Conservation (phyloP, 2,888 invertebrate species). For the Phyllotreta striolata region DNA sequence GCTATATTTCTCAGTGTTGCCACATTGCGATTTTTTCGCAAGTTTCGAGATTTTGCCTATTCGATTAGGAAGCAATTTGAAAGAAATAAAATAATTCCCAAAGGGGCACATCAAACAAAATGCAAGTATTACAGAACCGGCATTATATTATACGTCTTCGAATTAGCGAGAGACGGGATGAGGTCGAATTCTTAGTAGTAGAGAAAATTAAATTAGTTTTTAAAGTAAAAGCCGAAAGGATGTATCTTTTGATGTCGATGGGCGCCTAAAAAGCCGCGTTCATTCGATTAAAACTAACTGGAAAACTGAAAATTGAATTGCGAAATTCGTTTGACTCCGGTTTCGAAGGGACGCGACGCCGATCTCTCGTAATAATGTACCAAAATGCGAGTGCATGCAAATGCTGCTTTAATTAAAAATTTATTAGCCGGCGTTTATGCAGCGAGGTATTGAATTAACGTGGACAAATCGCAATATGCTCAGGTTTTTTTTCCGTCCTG, state of each 20-base stretch:
- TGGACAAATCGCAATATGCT: too few relatives aligned
- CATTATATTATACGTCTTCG: neutral
- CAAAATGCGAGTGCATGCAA: slow-evolving; percentile 1
- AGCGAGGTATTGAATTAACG: too few relatives aligned
- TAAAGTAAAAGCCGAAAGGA: slow-evolving; percentile 10
- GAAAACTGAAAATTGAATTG: slow-evolving; percentile 3
- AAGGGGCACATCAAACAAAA: neutral
- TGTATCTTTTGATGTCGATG: slow-evolving; percentile 12
- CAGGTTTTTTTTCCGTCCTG: too few relatives aligned
- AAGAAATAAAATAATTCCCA: too few relatives aligned
- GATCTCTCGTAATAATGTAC: neutral
- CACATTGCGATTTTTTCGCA: too few relatives aligned
- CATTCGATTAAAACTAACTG: slow-evolving; percentile 8
- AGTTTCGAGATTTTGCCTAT: too few relatives aligned
- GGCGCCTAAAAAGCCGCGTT: slow-evolving; percentile 7
- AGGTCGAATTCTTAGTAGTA: slow-evolving; percentile 2
- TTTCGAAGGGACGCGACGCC: slow-evolving; percentile 2
- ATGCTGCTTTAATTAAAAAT: neutral
- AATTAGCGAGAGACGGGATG: neutral
- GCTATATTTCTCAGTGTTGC: too few relatives aligned
- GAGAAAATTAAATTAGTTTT: slow-evolving; percentile 7
- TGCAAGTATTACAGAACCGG: neutral
- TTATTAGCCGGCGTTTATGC: too few relatives aligned
- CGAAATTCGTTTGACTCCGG: slow-evolving; percentile 1
- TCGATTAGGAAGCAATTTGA: too few relatives aligned